These are phyloP conservation scores for Zapus hudsonius DNA, from an alignment of 2,113 vertebrate genomes.

Conservation along the genomic window DNA sequence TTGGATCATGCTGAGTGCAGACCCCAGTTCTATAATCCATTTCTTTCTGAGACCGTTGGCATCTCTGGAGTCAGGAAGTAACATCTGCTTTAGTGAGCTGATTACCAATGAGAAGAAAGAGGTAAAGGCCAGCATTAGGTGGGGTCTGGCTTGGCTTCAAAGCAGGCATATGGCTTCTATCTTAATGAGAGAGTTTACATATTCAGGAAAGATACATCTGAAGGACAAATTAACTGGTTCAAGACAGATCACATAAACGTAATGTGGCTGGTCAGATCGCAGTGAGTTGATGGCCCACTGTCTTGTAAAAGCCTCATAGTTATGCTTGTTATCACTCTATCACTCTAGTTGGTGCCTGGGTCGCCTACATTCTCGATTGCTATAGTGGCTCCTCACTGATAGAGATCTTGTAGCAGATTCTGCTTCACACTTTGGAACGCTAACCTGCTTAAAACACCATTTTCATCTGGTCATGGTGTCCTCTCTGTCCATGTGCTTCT, in stretches of 20 bases:
- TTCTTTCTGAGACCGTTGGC: constrained; percentile 69
- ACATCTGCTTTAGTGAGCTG: constrained; percentile 77
- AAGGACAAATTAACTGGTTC: constrained; percentile 71
- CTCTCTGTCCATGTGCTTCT: neutral
- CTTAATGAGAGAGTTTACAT: constrained; percentile 79
- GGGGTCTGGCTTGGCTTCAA: constrained; percentile 79
- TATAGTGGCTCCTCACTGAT: neutral
- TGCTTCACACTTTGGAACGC: neutral
- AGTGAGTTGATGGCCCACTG: neutral
- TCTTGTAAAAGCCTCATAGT: neutral
- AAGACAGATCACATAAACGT: constrained; percentile 34
- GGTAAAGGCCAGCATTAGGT: constrained; percentile 74
- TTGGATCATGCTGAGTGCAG: constrained; percentile 69
- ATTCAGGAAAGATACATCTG: constrained; percentile 75
- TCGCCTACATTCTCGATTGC: neutral
- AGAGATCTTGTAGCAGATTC: neutral
- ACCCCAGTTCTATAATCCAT: constrained; percentile 56
- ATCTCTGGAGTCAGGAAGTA: constrained; percentile 73
- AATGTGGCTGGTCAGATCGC: neutral
- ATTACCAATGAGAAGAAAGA: constrained; percentile 75
- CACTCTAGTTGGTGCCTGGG: neutral
- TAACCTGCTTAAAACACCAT: neutral
- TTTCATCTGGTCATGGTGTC: constrained; percentile 18
- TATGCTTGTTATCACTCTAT: neutral
- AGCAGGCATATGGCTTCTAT: constrained; percentile 72